phyloP scores from a whole-genome alignment of 2,888 invertebrate species.

The Metopia argyrocephala region DNA sequence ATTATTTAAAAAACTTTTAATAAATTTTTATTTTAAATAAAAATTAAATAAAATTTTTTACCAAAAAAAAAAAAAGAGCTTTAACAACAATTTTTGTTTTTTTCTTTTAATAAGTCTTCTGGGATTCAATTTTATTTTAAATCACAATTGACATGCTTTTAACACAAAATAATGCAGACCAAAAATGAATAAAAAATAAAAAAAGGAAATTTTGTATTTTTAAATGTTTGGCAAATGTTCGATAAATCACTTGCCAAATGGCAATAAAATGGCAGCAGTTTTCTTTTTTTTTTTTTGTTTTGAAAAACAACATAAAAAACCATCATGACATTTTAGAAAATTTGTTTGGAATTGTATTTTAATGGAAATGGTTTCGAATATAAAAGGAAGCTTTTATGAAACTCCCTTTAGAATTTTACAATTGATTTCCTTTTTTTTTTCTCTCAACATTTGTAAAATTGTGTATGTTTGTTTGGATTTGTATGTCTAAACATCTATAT shows the following conservation, averaged over 20 bases:
- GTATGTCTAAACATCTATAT: slow-evolving; percentile 6
- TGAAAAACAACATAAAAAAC: slow-evolving; percentile 18
- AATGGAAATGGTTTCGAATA: slow-evolving; percentile 60
- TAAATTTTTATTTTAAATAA: slow-evolving; percentile 21
- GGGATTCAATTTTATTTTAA: slow-evolving; percentile 9
- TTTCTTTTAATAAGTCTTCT: not conserved
- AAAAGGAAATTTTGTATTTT: slow-evolving; percentile 62
- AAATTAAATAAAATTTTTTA: not conserved
- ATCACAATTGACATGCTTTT: slow-evolving; percentile 72
- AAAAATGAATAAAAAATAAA: slow-evolving; percentile 1
- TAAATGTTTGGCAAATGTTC: slow-evolving; percentile 64
- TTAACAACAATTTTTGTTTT: not conserved
- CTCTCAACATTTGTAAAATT: not conserved
- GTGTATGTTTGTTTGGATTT: not conserved
- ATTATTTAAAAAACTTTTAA: not conserved
- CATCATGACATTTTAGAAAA: slow-evolving; percentile 43
- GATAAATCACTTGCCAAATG: slow-evolving; percentile 64
- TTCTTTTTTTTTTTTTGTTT: not conserved
- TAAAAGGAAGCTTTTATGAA: slow-evolving; percentile 47
- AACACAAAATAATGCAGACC: slow-evolving; percentile 65
- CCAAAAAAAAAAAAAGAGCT: not conserved
- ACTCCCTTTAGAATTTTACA: slow-evolving; percentile 57
- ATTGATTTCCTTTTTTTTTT: slow-evolving; percentile 49
- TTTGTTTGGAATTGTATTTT: slow-evolving; percentile 53
- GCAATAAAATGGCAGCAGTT: not conserved